Percentiles rank a stretch among this genome's conserved stretches.
Conservation (phyloP, 2,797 vertebrate species). For the Echiichthys vipera region DNA sequence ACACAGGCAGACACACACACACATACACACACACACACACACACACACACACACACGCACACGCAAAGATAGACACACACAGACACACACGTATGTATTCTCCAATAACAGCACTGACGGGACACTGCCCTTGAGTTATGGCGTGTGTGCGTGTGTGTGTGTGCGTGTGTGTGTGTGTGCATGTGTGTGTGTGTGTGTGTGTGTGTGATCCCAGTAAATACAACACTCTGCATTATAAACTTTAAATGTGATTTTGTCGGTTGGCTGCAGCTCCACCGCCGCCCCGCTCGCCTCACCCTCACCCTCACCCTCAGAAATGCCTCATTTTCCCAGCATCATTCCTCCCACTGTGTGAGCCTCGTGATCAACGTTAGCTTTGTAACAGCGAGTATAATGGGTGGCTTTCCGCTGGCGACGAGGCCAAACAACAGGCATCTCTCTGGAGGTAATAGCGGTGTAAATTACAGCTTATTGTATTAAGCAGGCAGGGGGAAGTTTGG, state of each 20-base stretch:
- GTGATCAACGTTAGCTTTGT: conserved; percentile 70
- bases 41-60: background rate
- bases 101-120: no score
- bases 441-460: conserved; percentile 81
- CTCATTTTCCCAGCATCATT: conserved; percentile 49
- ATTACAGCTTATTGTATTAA: conserved; percentile 85
- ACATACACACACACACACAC: conserved; percentile 19
- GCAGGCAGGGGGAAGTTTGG: conserved; percentile 42
- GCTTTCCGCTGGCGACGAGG: conserved; percentile 64
- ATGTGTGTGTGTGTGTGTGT: no score
- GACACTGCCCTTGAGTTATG: no score
- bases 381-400: conserved; percentile 71
- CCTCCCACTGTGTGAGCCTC: conserved; percentile 58
- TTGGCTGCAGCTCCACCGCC: background rate
- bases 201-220: conserved; percentile 23
- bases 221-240: conserved; percentile 13
- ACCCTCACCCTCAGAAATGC: conserved; percentile 16
- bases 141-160: no score
- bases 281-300: background rate
- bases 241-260: conserved; percentile 43
- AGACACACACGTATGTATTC: background rate
- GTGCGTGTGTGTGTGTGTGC: no score
- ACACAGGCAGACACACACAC: conserved; percentile 9
- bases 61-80: background rate
- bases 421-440: conserved; percentile 74